Percentiles rank a stretch among this genome's conserved stretches.
phyloP scores from a whole-genome alignment of 1,140 invertebrate genomes.

The Drosophila pectinifera region DNA sequence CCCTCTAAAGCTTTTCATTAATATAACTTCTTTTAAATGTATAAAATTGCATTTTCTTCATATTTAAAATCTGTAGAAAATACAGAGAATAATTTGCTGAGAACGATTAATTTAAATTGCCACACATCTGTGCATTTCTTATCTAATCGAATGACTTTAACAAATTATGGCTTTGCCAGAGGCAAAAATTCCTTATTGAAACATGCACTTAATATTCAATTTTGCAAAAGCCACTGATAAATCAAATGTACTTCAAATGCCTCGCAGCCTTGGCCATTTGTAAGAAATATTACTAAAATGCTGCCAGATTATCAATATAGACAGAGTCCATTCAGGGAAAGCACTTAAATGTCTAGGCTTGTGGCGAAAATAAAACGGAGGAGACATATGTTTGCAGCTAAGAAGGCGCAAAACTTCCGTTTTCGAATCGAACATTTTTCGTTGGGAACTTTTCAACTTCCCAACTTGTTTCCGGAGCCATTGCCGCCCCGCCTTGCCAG shows the following conservation, averaged over 20 bases:
- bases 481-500: background rate
- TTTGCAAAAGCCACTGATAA: conserved; percentile 16
- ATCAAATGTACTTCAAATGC: conserved; percentile 22
- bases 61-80: background rate
- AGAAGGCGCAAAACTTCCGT: conserved; percentile 39
- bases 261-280: background rate
- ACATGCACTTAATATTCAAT: conserved; percentile 30
- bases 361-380: background rate
- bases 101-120: conserved; percentile 13
- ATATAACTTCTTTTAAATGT: too few species aligned
- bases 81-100: background rate
- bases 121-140: background rate
- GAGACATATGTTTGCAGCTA: conserved; percentile 31
- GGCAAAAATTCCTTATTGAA: conserved; percentile 12
- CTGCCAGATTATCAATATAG: conserved; percentile 19
- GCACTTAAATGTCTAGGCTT: conserved; percentile 12
- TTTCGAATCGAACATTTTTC: conserved; percentile 39
- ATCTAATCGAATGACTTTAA: conserved; percentile 28
- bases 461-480: conserved; percentile 35
- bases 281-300: conserved; percentile 14
- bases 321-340: conserved; percentile 13
- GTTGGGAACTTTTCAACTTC: conserved; percentile 31
- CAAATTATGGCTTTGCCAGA: conserved; percentile 3
- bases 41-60: background rate
- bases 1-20: too few species aligned